phyloP scores from a whole-genome alignment of 2,797 vertebrate species.

The Lithobates pipiens region DNA sequence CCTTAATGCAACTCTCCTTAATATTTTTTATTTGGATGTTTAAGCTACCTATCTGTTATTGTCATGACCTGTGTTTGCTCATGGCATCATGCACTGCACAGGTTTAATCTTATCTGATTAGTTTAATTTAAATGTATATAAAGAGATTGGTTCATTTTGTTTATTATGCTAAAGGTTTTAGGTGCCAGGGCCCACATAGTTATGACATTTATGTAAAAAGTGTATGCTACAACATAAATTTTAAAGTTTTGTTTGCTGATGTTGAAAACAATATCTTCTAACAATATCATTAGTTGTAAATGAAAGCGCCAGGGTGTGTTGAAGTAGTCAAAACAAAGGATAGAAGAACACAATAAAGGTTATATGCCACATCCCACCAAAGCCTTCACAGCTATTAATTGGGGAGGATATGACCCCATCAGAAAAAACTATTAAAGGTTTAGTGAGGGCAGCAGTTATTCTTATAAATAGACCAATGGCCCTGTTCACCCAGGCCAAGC shows the following conservation, averaged over 20 bases:
- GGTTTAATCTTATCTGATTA: too few relatives aligned
- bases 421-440: conserved; percentile 82
- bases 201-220: too few relatives aligned
- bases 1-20: too few relatives aligned
- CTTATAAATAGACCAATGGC: conserved; percentile 88
- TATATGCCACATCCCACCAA: conserved; percentile 68
- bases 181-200: too few relatives aligned
- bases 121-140: too few relatives aligned
- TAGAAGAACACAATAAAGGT: conserved; percentile 72
- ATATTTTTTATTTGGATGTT: too few relatives aligned
- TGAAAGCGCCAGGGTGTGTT: conserved; percentile 68
- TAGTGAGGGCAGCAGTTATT: conserved; percentile 78
- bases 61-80: too few relatives aligned
- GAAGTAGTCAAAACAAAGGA: conserved; percentile 72
- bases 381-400: conserved; percentile 63
- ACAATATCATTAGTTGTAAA: conserved; percentile 65
- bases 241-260: neutral
- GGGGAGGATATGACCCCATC: conserved; percentile 85
- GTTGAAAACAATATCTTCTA: neutral
- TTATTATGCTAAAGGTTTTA: too few relatives aligned
- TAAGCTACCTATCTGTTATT: too few relatives aligned
- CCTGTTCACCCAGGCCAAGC: conserved; percentile 83
- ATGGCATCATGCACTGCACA: too few relatives aligned
- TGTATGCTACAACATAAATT: too few relatives aligned
- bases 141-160: too few relatives aligned